These are phyloP conservation scores for Noctilio leporinus DNA, from an alignment of 2,113 vertebrate species.

Conservation along the genomic window DNA sequence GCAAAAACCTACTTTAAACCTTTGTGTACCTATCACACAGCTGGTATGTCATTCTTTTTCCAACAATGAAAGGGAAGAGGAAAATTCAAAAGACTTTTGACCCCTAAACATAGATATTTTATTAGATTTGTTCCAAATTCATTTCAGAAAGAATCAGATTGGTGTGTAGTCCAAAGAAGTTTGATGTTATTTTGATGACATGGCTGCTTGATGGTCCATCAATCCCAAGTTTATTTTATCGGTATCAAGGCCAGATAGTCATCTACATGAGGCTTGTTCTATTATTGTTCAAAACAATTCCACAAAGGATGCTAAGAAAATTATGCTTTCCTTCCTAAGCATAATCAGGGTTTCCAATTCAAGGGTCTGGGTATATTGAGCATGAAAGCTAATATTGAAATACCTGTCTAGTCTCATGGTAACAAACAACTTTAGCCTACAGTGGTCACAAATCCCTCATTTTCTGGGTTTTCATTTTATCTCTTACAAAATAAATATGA, in stretches of 20 bases:
- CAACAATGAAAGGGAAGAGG: neutral
- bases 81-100: slow-evolving; percentile 35
- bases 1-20: neutral
- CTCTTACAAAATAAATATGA: slow-evolving; percentile 58
- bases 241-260: neutral
- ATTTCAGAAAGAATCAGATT: slow-evolving; percentile 36
- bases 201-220: slow-evolving; percentile 13
- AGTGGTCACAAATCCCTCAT: slow-evolving; percentile 34
- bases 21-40: neutral
- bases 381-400: slow-evolving; percentile 54
- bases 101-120: neutral
- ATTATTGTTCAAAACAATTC: slow-evolving; percentile 28
- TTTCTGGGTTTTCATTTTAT: slow-evolving; percentile 49
- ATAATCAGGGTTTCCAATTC: slow-evolving; percentile 19
- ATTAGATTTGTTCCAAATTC: slow-evolving; percentile 37
- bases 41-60: neutral
- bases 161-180: neutral
- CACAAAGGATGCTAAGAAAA: slow-evolving; percentile 41
- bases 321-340: slow-evolving; percentile 39
- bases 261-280: neutral
- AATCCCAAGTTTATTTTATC: slow-evolving; percentile 22
- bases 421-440: slow-evolving; percentile 63
- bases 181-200: neutral
- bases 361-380: slow-evolving; percentile 12
- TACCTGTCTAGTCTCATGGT: slow-evolving; percentile 47